A percentile compares a stretch with the other conserved stretches of the same genome.
Evolutionary conservation across 2,113 vertebrate species (phyloP).

Genomic region (Eublepharis macularius): DNA sequence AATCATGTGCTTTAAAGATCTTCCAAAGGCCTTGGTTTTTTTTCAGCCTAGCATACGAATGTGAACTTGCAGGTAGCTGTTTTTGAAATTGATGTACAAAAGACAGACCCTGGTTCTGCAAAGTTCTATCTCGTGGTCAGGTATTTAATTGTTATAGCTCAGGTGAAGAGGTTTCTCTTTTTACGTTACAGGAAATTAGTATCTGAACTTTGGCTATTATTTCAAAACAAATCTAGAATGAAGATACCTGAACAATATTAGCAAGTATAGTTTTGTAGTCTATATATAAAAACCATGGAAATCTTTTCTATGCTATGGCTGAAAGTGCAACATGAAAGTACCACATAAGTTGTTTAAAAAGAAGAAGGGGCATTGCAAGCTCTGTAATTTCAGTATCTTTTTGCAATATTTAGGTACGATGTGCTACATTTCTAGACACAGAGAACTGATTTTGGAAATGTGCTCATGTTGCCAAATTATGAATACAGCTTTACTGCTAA

Average conservation of each 20-base stretch:
- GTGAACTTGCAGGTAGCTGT: not conserved
- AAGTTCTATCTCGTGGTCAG: not conserved
- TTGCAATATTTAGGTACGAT: not conserved
- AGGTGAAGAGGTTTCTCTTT: not conserved
- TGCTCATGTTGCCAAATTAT: not conserved
- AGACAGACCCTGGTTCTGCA: not conserved
- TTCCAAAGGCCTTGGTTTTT: not conserved
- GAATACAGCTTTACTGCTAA: not conserved
- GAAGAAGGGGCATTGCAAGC: not conserved
- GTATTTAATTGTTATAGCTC: not conserved
- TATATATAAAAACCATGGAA: not conserved
- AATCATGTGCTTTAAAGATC: constrained; percentile 27
- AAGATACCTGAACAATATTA: not conserved
- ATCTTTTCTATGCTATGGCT: not conserved
- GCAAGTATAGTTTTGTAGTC: not conserved
- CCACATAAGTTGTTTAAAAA: not conserved
- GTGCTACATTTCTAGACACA: not conserved
- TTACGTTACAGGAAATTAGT: not conserved
- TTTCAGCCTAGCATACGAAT: not conserved
- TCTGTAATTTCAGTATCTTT: not conserved
- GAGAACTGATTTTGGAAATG: not conserved
- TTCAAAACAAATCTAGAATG: not conserved
- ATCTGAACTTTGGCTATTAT: not conserved
- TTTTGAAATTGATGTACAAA: not conserved
- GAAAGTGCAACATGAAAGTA: not conserved